Evolutionary conservation across 2,888 invertebrate genomes (phyloP), one percentile per base, ranked within the genome.

Genomic region (Agrilus biguttatus): DNA sequence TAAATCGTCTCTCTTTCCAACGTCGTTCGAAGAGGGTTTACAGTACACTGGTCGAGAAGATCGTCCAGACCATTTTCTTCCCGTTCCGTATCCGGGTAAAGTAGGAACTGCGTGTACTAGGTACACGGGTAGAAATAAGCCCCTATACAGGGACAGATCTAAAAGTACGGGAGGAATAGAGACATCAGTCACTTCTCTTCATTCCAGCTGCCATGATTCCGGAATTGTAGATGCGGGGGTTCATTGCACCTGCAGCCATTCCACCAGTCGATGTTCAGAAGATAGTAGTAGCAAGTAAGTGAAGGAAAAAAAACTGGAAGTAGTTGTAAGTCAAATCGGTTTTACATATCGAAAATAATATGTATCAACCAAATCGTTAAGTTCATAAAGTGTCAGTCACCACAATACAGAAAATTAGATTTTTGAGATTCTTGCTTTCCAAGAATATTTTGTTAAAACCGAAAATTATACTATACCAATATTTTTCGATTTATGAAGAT

Each of bases 171-270:
- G 60, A 40, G 68, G 68, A 45, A 63, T 77, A 53, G 84, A 85
- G 64, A 80, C 80, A 42, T 83, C 84, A 49, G 76, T 83, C 65
- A 81, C 83, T 55, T 85, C 84, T 50, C 72, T 85, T 54, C 83
- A 85, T 70, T 86, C 85, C 53, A 84, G 84, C 58, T 83, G 84
- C 13, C 82, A 83, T 60, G 85, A 86, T 67, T 85, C 84, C 39
- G 86, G 85, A 43, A 83, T 85, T 51, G 83, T 67, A 52, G 72
- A 59, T 58, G 64, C 56, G 55, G 62, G 49, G 56, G 55, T 75
- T 44, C 63, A 69, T 45, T 81, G 81, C 58, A 75, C 77, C 8
- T 81, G 80, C 58, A 78, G 78, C 17, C 77, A 77, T 52, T 78
- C 79, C 54, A 74, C 75, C 44, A 70, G 73, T 36, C 77, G 77